These are phyloP conservation scores for Chascanopsetta lugubris DNA, from an alignment of 2,113 vertebrate genomes.

Conservation along the genomic window DNA sequence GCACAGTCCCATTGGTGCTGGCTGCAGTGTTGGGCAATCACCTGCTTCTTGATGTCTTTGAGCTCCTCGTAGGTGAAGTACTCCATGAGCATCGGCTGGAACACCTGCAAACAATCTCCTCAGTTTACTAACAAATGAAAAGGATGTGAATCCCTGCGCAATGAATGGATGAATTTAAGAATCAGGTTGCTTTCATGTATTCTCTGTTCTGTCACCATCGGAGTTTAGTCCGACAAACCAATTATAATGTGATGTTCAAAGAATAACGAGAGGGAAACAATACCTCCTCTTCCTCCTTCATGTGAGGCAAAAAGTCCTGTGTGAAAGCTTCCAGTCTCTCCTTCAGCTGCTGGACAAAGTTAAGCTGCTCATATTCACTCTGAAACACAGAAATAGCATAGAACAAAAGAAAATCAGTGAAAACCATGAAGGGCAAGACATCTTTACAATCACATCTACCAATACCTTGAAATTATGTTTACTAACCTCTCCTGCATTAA, in stretches of 20 bases:
- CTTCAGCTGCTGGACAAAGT: slow-evolving; percentile 97
- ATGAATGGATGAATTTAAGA: neutral
- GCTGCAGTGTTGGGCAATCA: slow-evolving; percentile 94
- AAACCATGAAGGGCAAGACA: neutral
- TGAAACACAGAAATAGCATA: slow-evolving; percentile 60
- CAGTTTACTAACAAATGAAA: slow-evolving; percentile 26
- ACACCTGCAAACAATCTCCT: slow-evolving; percentile 84
- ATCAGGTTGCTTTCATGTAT: neutral
- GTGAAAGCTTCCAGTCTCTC: slow-evolving; percentile 96
- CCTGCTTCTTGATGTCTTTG: slow-evolving; percentile 98
- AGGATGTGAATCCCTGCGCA: neutral
- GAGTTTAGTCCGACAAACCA: slow-evolving; percentile 11
- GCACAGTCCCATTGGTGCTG: slow-evolving; percentile 83
- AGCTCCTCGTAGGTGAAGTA: slow-evolving; percentile 98
- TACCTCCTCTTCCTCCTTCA: slow-evolving; percentile 99
- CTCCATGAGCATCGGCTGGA: slow-evolving; percentile 99
- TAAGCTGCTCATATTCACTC: slow-evolving; percentile 97
- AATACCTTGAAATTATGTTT: no score
- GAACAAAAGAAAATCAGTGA: neutral
- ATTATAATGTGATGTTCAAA: neutral
- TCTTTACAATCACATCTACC: neutral
- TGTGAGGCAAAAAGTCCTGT: slow-evolving; percentile 98
- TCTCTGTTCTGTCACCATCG: neutral
- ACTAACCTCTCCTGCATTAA: no score
- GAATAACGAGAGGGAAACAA: neutral